A percentile compares a stretch with the other conserved stretches of the same genome.
Evolutionary conservation across 2,797 vertebrate species (phyloP).

Genomic region (Brotula barbata): DNA sequence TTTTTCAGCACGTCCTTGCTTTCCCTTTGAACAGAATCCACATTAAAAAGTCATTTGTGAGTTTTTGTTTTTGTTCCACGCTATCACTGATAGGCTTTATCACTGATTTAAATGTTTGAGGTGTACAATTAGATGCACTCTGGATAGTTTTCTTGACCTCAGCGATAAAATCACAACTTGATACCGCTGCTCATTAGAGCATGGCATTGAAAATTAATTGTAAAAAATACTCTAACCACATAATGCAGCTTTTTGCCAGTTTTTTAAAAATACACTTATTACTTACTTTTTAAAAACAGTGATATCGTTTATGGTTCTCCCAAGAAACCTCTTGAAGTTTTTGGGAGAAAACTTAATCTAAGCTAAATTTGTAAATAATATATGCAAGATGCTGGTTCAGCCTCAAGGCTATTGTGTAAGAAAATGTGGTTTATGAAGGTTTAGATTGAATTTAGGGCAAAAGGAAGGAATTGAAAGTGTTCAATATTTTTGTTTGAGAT

Average conservation of each 20-base stretch:
- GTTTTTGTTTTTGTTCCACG: slow-evolving; percentile 63
- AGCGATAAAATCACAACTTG: slow-evolving; percentile 66
- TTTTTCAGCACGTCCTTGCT: slow-evolving; percentile 50
- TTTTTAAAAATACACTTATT: no score
- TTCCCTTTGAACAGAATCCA: slow-evolving; percentile 57
- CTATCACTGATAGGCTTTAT: slow-evolving; percentile 44
- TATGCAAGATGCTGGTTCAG: slow-evolving; percentile 3
- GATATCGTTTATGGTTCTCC: slow-evolving; percentile 19
- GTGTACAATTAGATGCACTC: slow-evolving; percentile 50
- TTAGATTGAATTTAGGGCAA: slow-evolving; percentile 2
- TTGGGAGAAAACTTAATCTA: slow-evolving; percentile 51
- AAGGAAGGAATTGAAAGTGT: background rate
- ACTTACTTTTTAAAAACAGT: no score
- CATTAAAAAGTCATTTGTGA: slow-evolving; percentile 61
- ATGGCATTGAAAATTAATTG: no score
- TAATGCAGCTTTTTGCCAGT: slow-evolving; percentile 52
- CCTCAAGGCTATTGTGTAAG: slow-evolving; percentile 17
- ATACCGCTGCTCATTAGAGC: slow-evolving; percentile 64
- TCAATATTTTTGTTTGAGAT: background rate
- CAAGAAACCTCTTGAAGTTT: slow-evolving; percentile 43
- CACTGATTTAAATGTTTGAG: slow-evolving; percentile 53
- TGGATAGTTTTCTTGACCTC: slow-evolving; percentile 66
- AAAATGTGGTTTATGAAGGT: slow-evolving; percentile 18
- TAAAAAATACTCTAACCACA: no score
- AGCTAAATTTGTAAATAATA: slow-evolving; percentile 25